Base-by-base conservation (phyloP, 2,797 vertebrate genomes). In the Apogon talboti region DNA sequence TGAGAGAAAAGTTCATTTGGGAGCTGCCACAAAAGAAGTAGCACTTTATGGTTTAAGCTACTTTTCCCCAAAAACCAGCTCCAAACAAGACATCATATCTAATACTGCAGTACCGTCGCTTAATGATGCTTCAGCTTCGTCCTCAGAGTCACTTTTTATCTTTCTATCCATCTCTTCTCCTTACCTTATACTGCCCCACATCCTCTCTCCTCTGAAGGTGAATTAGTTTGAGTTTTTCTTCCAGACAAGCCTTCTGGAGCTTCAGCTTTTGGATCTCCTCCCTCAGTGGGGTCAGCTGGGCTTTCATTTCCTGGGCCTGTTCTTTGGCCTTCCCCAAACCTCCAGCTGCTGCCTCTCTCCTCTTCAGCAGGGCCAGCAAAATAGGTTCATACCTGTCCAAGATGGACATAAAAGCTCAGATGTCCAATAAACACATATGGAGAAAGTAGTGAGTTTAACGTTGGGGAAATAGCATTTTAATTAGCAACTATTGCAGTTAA, bases 161-260 rank as follows among this genome's bases (percentile, higher is more conserved):
- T 28, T 15, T 8, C 12, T 11, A 13, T n/a, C 8, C 0, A 5
- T 6, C 14, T 30, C 11, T 12, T 21, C 63, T 38, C 13, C 61
- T 2, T 93, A 98, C 98, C 95, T 94, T 92, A 83, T 96, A 96
- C 52, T 95, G 95, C 37, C 87, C 87, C n/a, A 94, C 85, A 3
- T 96, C 95, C 51, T 98, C 96, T 0, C 89, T 93, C 18, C 95
- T 88, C 5, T 98, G 96, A 2, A 90, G 83, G 82, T 91, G 90
- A 78, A 92, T 82, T 0, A 99, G 92, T 19, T 88, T 56, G 0
- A 97, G 92, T 86, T 96, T 95, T 83, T 98, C 95, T 83, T 98
- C 95, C 85, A 98, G 90, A 80, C 93, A 94, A 47, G 89, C 87
- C 66, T 92, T 95, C 72, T 96, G 95, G 67, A 96, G 87, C 28